Percentiles rank a stretch among this genome's conserved stretches.
These are phyloP conservation scores for Acleris cristana DNA, from an alignment of 2,888 invertebrate species.

Conservation along the genomic window DNA sequence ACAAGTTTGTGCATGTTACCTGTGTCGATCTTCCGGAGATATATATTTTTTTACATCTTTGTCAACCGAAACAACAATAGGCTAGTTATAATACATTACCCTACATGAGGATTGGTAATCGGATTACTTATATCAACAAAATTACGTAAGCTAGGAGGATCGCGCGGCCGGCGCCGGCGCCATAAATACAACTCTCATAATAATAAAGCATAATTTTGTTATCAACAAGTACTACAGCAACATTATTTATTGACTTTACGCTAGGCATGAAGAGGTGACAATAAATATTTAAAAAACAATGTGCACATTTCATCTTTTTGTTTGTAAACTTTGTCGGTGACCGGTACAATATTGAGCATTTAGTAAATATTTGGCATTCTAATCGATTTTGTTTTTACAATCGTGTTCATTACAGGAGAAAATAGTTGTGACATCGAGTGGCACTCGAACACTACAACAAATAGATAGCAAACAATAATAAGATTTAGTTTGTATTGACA, in stretches of 20 bases:
- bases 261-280: constrained; percentile 70
- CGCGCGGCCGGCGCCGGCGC: constrained; percentile 60
- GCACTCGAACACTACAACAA: constrained; percentile 48
- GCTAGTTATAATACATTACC: constrained; percentile 75
- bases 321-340: constrained; percentile 52
- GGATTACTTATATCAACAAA: constrained; percentile 64
- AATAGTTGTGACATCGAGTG: constrained; percentile 67
- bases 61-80: constrained; percentile 67
- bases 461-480: constrained; percentile 38
- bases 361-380: constrained; percentile 66
- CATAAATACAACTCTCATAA: constrained; percentile 76
- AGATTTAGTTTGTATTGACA: constrained; percentile 33
- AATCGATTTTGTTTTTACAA: constrained; percentile 46
- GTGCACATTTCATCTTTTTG: constrained; percentile 66
- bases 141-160: constrained; percentile 67
- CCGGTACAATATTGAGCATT: constrained; percentile 66
- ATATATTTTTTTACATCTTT: constrained; percentile 70
- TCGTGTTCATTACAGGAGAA: constrained; percentile 43
- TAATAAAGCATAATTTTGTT: constrained; percentile 77
- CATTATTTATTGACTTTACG: constrained; percentile 71
- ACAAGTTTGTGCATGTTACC: constrained; percentile 76
- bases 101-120: constrained; percentile 70
- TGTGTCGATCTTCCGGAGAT: constrained; percentile 66
- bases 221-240: constrained; percentile 77
- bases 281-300: constrained; percentile 72